These are phyloP conservation scores for Phrynocephalus forsythii DNA, from an alignment of 2,797 vertebrate species.

Conservation along the genomic window DNA sequence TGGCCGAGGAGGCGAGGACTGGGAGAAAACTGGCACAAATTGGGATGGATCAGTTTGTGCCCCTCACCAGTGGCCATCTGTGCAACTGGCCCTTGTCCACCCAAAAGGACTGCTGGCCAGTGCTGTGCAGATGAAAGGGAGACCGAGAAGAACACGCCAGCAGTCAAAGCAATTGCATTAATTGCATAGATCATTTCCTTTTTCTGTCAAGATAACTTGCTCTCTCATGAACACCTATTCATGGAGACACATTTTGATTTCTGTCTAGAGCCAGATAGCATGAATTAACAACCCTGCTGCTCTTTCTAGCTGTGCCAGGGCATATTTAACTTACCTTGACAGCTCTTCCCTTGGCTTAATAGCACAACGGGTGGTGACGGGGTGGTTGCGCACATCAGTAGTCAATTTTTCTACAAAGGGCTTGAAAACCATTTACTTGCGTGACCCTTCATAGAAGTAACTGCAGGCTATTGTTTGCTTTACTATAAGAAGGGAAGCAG, in stretches of 20 bases:
- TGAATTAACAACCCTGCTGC: too few species aligned
- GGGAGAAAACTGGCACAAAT: too few species aligned
- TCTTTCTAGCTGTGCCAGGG: not conserved
- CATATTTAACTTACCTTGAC: not conserved
- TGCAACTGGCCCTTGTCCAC: too few species aligned
- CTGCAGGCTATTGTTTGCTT: not conserved
- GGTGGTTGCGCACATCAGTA: too few species aligned
- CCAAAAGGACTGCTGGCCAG: too few species aligned
- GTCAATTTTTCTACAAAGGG: not conserved
- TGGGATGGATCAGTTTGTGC: too few species aligned
- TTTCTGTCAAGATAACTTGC: not conserved
- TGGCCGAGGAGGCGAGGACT: too few species aligned
- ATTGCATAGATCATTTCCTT: not conserved
- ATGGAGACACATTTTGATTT: not conserved
- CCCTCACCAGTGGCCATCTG: too few species aligned
- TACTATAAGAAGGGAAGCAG: not conserved
- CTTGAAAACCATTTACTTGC: not conserved
- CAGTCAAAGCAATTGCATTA: not conserved
- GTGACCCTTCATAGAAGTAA: not conserved
- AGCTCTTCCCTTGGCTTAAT: not conserved
- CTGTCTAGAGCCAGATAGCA: not conserved
- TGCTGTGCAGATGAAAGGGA: too few species aligned
- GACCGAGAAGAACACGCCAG: not conserved
- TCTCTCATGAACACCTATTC: not conserved
- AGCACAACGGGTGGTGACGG: too few species aligned